A percentile compares a stretch with the other conserved stretches of the same genome.
phyloP scores from a whole-genome alignment of 2,797 vertebrate genomes.

The Acanthis flammea region DNA sequence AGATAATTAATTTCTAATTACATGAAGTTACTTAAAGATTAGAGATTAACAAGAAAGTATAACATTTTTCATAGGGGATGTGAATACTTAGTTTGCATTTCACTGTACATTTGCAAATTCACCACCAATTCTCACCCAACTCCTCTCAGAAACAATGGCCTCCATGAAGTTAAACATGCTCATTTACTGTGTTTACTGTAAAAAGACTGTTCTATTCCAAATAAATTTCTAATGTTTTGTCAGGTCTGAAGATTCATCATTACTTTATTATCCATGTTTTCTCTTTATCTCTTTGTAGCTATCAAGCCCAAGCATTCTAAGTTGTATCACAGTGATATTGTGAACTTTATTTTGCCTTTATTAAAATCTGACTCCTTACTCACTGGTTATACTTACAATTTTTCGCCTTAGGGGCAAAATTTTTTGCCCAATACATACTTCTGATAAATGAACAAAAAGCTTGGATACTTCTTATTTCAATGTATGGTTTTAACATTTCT shows the following conservation, averaged over 20 bases:
- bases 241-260: background rate
- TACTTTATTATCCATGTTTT: background rate
- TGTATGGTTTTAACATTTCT: background rate
- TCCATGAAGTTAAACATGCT: background rate
- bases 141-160: background rate
- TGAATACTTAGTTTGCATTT: background rate
- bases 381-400: background rate
- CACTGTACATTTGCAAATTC: background rate
- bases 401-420: background rate
- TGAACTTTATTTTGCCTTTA: constrained; percentile 42
- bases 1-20: background rate
- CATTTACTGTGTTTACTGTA: background rate
- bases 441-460: background rate
- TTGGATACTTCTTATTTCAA: background rate
- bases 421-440: background rate
- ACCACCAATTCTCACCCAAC: background rate
- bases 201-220: constrained; percentile 1
- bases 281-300: constrained; percentile 12
- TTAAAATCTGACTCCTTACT: constrained; percentile 40
- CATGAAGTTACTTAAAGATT: background rate
- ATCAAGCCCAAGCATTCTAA: background rate
- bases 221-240: background rate
- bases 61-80: background rate
- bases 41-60: background rate
- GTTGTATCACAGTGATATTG: background rate